Evolutionary conservation across 2,888 invertebrate genomes (phyloP), one percentile per base, ranked within the genome.

Genomic region (Matsumyia berberina): DNA sequence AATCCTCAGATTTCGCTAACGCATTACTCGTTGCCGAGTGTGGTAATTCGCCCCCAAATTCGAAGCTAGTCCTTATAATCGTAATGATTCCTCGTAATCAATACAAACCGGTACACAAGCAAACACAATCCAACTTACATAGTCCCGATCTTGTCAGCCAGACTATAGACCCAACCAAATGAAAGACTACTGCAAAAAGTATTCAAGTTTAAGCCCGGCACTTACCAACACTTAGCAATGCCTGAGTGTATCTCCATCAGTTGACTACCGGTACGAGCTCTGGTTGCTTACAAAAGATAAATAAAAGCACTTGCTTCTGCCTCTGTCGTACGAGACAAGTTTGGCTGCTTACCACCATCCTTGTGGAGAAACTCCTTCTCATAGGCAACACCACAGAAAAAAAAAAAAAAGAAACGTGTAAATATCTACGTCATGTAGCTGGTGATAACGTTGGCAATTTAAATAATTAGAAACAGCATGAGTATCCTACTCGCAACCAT

Each of bases 401-500:
- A 37, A 66, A 42, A 73, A 44, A 44, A 39, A 37, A 66, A 51
- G 67, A 60, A 44, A 17, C 15, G 46, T 49, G 19, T 51, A 53
- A 72, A 67, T 66, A 79, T 69, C 73, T 51, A 74, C 66, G 64
- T 60, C 74, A 74, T 85, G 79, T 69, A 74, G 69, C 78, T 58
- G 58, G 85, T 85, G 85, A 85, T 85, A 85, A 80, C 74, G 85
- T 76, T 85, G 69, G 85, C 64, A 85, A 85, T 85, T 79, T 80
- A 80, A 85, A 85, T 85, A 85, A 85, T 85, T 80, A 85, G 80
- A 85, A 69, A 74, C 85, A 85, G 80, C 85, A 67, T 80, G 79
- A 76, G 66, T 60, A 79, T 70, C 57, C 53, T 33, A 76, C 72
- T 64, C 31, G 64, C 51, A 4, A n/a, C 44, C 35, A 33, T 66